These are phyloP conservation scores for Sylvilagus bachmani DNA, from an alignment of 2,113 vertebrate species.

Conservation along the genomic window DNA sequence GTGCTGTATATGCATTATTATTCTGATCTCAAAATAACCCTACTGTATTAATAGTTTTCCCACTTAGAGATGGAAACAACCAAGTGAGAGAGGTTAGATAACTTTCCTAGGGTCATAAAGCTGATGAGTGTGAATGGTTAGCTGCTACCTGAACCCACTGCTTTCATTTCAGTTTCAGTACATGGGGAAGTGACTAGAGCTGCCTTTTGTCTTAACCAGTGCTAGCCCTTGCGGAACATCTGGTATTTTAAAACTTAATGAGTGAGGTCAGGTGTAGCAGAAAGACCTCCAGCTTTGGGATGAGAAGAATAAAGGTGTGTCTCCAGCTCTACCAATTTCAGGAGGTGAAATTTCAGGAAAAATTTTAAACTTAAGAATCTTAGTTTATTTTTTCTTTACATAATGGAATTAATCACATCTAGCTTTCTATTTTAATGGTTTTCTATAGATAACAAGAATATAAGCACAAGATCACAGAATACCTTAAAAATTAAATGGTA, in stretches of 20 bases:
- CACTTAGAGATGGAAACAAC: neutral
- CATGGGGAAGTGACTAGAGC: neutral
- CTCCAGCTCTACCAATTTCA: neutral
- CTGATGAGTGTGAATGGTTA: neutral
- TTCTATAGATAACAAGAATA: neutral
- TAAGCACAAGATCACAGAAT: neutral
- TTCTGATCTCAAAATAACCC: constrained; percentile 8
- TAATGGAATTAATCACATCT: constrained; percentile 5
- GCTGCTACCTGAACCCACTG: neutral
- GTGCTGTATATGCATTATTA: neutral
- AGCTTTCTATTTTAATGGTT: neutral
- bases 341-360: neutral
- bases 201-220: neutral
- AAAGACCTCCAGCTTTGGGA: neutral
- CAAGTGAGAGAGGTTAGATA: neutral
- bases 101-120: neutral
- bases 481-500: neutral
- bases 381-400: neutral
- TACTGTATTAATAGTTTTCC: neutral
- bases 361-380: neutral
- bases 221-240: neutral
- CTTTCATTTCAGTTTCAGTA: constrained; percentile 41
- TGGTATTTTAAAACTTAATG: neutral
- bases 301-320: neutral
- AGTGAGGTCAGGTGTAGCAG: neutral